phyloP scores from a whole-genome alignment of 2,113 vertebrate genomes.

The Nothoprocta pentlandii region DNA sequence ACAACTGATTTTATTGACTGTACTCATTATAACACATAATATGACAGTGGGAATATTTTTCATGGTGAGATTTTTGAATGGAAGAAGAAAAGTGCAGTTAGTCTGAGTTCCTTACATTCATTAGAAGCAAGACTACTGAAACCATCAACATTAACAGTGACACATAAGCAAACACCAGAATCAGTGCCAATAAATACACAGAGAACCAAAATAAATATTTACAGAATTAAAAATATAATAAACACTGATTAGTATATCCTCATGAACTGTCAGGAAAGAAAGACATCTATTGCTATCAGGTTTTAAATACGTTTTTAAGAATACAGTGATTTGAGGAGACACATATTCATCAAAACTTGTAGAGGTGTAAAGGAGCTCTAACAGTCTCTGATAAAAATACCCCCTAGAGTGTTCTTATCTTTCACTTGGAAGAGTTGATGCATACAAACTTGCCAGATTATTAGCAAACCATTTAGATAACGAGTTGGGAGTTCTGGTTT shows the following conservation, averaged over 20 bases:
- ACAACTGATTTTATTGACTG: constrained; percentile 76
- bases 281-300: constrained; percentile 75
- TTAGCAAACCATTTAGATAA: constrained; percentile 30
- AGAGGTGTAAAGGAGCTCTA: constrained; percentile 55
- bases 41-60: constrained; percentile 72
- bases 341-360: background rate
- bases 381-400: constrained; percentile 71
- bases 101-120: constrained; percentile 77
- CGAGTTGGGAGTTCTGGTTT: constrained; percentile 5
- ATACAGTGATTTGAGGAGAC: constrained; percentile 55
- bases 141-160: constrained; percentile 76
- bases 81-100: constrained; percentile 76
- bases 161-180: constrained; percentile 72
- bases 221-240: constrained; percentile 82
- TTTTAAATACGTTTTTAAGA: constrained; percentile 29
- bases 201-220: constrained; percentile 84
- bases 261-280: constrained; percentile 64
- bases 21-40: constrained; percentile 72
- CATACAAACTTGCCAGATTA: constrained; percentile 2
- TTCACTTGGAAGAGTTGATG: constrained; percentile 46
- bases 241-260: constrained; percentile 78
- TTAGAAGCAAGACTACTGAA: constrained; percentile 77
- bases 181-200: constrained; percentile 79
- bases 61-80: constrained; percentile 63
- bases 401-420: constrained; percentile 36